Evolutionary conservation across 2,797 vertebrate species (phyloP), one percentile per base, ranked within the genome.

Genomic region (Channallabes apus): DNA sequence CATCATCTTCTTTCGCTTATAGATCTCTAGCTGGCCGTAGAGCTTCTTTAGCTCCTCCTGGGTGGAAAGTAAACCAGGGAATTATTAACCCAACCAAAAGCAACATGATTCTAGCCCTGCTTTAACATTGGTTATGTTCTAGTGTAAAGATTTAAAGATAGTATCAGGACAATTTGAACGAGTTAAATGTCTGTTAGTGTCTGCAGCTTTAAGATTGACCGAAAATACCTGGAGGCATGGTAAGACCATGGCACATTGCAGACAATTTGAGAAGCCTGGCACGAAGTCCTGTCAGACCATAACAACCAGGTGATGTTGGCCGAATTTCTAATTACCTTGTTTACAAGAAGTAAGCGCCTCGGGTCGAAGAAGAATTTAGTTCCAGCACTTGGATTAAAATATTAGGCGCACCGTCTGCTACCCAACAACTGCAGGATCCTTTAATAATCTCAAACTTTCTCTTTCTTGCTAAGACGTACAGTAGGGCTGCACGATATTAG

Each of bases 1-100:
- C 59, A 99, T 96, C 98, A 99, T 99, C 94, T 99, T 99, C 92
- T 99, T 99, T 81, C 96, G 93, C 90, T 99, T 99, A 90, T 99
- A 97, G 90, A 99, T 96, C 91, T 99, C 98, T 87, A 99, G 91
- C 86, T 99, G 98, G 61, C 97, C 95, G 0, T 99, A 99, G 0
- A 99, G 94, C 92, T 99, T 99, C 93, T 99, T 99, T 89, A 99
- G 89, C 86, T 99, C 98, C 87, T 99, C 98, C 98, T 99, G 75
- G 32, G 12, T 12, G 86, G 64, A 72, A 71, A 84, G 72, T 24
- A 80, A 67, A 71, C 18, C 62, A 65, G 35, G 27, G 14, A 59
- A 51, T 61, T 59, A 35, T 61, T 62, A 46, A 46, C 58, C 14
- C 15, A 46, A 27, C 59, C 32, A 9, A 35, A 35, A n/a, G 0